Evolutionary conservation across 2,113 vertebrate species (phyloP), one percentile per base, ranked within the genome.

Genomic region (Salvelinus namaycush): DNA sequence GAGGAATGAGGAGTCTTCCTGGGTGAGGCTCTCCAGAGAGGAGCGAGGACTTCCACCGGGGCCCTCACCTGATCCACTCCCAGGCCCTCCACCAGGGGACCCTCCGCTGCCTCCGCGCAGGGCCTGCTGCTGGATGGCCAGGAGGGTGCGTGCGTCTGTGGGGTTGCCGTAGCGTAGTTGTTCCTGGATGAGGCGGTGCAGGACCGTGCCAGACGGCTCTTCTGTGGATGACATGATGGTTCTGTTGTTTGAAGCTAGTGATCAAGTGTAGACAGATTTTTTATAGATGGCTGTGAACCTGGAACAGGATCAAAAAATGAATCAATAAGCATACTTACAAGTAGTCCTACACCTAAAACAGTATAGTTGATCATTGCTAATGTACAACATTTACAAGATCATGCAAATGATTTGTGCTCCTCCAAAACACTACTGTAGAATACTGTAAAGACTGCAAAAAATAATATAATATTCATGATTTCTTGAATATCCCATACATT

Each of bases 81-180:
- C 87, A 59, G 88, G 88, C 44, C 86, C 88, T 0, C 92, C 86
- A 26, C 95, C 5, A 14, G 51, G 51, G 51, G 51, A 54, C 51
- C 51, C 51, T 3, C 16, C 16, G 51, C 1, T 18, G 16, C 51
- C 93, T 54, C 96, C 96, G 0, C 97, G 94, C 92, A 99, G 93
- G 71, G 98, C 98, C 90, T 99, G 98, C 92, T 99, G 97, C 92
- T 99, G 98, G 90, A 99, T 99, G 84, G 97, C 97, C 86, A 99
- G 87, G 86, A 99, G 94, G 0, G 97, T 97, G 73, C 96, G 97
- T 14, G 97, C 94, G 90, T 99, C 97, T 0, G 96, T 98, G 74
- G 97, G 96, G 84, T 98, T 99, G 64, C 97, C 98, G 22, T 98
- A 98, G 72, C 97, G 96, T 60, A 99, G 93, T 91, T 99, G 97